Evolutionary conservation across 2,888 invertebrate genomes (phyloP).

Genomic region (Drymonia ruficornis): DNA sequence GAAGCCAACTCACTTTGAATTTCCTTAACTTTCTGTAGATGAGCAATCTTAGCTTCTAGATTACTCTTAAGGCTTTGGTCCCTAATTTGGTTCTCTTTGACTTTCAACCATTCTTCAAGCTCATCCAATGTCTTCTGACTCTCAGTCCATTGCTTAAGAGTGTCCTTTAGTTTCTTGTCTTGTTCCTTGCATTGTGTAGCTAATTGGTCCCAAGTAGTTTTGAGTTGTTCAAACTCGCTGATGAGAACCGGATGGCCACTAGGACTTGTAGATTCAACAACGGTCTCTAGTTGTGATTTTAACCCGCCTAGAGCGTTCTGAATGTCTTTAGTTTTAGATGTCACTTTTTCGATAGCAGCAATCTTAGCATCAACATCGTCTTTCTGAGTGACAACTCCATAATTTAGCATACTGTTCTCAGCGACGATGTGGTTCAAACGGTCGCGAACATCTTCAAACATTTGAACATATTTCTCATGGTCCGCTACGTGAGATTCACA

Average conservation of each 20-base stretch:
- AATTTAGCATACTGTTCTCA: slow-evolving; percentile 91
- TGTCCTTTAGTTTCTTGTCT: slow-evolving; percentile 89
- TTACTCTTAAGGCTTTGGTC: slow-evolving; percentile 95
- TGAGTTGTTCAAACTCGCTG: slow-evolving; percentile 90
- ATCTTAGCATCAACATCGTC: slow-evolving; percentile 91
- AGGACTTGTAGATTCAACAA: slow-evolving; percentile 91
- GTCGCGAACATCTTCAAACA: slow-evolving; percentile 93
- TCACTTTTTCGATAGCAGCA: slow-evolving; percentile 89
- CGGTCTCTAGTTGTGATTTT: slow-evolving; percentile 88
- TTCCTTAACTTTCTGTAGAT: slow-evolving; percentile 90
- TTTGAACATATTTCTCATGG: slow-evolving; percentile 93
- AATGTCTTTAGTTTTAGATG: slow-evolving; percentile 89
- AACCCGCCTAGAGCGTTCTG: slow-evolving; percentile 89
- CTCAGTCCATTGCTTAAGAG: slow-evolving; percentile 92
- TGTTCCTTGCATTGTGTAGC: slow-evolving; percentile 88
- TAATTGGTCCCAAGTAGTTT: slow-evolving; percentile 90
- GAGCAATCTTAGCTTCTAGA: slow-evolving; percentile 91
- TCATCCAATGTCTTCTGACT: slow-evolving; percentile 91
- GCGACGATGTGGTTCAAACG: slow-evolving; percentile 91
- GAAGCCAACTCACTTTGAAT: slow-evolving; percentile 89
- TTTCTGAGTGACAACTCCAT: slow-evolving; percentile 91
- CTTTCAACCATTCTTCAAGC: slow-evolving; percentile 93
- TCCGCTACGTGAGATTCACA: slow-evolving; percentile 90
- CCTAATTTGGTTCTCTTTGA: slow-evolving; percentile 93
- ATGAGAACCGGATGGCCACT: slow-evolving; percentile 90